Evolutionary conservation across 2,113 vertebrate species (phyloP).

Genomic region (Bujurquina vittata): DNA sequence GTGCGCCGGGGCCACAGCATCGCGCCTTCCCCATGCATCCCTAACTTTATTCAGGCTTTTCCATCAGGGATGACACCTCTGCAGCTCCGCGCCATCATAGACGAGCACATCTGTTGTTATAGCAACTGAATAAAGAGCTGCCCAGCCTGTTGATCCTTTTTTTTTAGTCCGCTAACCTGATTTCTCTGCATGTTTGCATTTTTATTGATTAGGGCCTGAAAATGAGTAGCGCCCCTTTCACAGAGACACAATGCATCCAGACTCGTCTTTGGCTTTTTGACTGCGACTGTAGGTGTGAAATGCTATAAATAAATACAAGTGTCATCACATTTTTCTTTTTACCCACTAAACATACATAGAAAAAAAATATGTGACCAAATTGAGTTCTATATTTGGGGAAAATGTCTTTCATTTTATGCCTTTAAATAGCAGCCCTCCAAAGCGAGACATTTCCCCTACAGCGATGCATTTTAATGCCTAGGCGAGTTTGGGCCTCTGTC

Average conservation of each 20-base stretch:
- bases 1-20: conserved; percentile 37
- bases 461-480: conserved; percentile 52
- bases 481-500: conserved; percentile 67
- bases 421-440: conserved; percentile 34
- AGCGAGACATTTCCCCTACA: conserved; percentile 53
- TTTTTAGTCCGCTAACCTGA: too few relatives aligned
- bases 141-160: conserved; percentile 69
- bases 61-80: conserved; percentile 62
- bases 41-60: conserved; percentile 42
- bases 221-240: too few relatives aligned
- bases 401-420: background rate
- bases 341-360: background rate
- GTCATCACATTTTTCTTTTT: background rate
- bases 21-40: conserved; percentile 25
- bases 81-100: conserved; percentile 42
- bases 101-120: conserved; percentile 70
- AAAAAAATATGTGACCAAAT: background rate
- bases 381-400: background rate
- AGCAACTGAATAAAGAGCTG: conserved; percentile 71
- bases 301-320: too few relatives aligned
- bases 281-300: too few relatives aligned
- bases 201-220: too few relatives aligned
- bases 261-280: too few relatives aligned
- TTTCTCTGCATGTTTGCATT: too few relatives aligned
- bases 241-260: too few relatives aligned